Percentiles rank a stretch among this genome's conserved stretches.
phyloP scores from a whole-genome alignment of 2,888 invertebrate genomes.

The Latrodectus elegans region DNA sequence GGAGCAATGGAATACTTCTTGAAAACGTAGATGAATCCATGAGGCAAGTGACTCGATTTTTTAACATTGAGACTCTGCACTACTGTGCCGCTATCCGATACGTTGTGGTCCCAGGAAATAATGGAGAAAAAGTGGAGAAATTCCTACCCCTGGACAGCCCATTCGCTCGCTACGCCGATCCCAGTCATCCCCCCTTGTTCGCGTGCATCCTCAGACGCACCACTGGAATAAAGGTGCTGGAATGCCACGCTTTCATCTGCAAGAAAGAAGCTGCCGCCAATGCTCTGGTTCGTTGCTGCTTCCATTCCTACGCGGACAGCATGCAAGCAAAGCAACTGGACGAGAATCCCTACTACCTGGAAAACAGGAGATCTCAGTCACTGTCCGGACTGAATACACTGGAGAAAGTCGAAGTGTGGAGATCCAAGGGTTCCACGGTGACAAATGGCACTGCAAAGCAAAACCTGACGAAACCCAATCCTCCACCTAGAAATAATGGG shows the following conservation, averaged over 20 bases:
- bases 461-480: slow-evolving; percentile 40
- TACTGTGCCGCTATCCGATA: slow-evolving; percentile 96
- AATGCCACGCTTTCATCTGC: slow-evolving; percentile 99
- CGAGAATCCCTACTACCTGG: slow-evolving; percentile 71
- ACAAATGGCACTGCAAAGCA: slow-evolving; percentile 32
- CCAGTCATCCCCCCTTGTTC: slow-evolving; percentile 95
- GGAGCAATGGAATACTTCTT: slow-evolving; percentile 93
- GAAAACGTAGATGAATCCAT: slow-evolving; percentile 98
- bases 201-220: slow-evolving; percentile 96
- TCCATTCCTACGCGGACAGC: slow-evolving; percentile 97
- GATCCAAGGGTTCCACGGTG: slow-evolving; percentile 44
- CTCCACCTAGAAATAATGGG: slow-evolving; percentile 42
- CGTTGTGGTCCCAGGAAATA: slow-evolving; percentile 81
- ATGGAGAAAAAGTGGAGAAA: slow-evolving; percentile 71
- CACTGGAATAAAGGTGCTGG: slow-evolving; percentile 96
- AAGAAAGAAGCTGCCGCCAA: slow-evolving; percentile 97
- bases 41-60: slow-evolving; percentile 94
- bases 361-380: slow-evolving; percentile 67
- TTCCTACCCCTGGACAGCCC: slow-evolving; percentile 97
- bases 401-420: slow-evolving; percentile 71
- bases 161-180: slow-evolving; percentile 94
- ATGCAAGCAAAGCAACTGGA: slow-evolving; percentile 89
- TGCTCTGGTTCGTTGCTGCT: slow-evolving; percentile 96
- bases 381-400: slow-evolving; percentile 70
- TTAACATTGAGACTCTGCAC: slow-evolving; percentile 94